A percentile compares a stretch with the other conserved stretches of the same genome.
These are phyloP conservation scores for Spheniscus humboldti DNA, from an alignment of 2,797 vertebrate genomes.

Conservation along the genomic window DNA sequence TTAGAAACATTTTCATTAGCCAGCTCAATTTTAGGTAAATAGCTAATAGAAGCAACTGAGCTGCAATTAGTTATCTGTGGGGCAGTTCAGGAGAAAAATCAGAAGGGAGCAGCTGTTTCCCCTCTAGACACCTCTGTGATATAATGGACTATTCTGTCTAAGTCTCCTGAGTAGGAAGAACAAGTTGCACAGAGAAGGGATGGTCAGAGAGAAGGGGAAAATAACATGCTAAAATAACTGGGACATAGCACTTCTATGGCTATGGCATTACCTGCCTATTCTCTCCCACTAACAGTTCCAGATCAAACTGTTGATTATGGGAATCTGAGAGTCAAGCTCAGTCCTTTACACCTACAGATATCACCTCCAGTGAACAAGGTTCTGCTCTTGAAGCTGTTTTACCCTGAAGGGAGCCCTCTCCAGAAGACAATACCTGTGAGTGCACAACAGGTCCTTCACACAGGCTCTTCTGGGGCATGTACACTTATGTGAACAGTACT, in stretches of 20 bases:
- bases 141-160: neutral
- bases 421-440: neutral
- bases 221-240: neutral
- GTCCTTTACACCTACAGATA: neutral
- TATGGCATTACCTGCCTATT: neutral
- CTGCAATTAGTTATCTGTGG: conserved; percentile 69
- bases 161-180: neutral
- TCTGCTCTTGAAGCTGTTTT: neutral
- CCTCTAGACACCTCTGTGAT: conserved; percentile 14
- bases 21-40: conserved; percentile 68
- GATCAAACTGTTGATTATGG: neutral
- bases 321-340: neutral
- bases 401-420: neutral
- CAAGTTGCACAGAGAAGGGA: neutral
- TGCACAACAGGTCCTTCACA: neutral
- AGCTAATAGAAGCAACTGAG: conserved; percentile 69
- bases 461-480: neutral
- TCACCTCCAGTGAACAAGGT: neutral
- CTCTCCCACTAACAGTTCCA: neutral
- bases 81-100: conserved; percentile 45
- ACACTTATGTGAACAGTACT: neutral
- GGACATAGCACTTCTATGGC: neutral
- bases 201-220: neutral
- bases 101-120: conserved; percentile 52
- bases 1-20: conserved; percentile 76